Evolutionary conservation across 2,888 invertebrate species (phyloP), one percentile per base, ranked within the genome.

Genomic region (Tethea ocularis): DNA sequence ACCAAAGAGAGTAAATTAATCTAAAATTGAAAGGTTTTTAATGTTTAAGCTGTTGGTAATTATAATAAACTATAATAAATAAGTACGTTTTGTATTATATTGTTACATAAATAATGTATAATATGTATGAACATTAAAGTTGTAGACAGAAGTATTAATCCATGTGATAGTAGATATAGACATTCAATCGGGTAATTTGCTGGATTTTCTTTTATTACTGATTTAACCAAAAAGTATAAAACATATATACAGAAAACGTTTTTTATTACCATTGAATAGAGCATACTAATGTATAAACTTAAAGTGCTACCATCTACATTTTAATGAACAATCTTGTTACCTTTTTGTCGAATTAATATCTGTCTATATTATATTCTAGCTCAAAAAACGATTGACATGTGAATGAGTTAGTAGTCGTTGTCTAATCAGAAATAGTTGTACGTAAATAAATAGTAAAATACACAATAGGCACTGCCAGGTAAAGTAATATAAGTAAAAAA

Each of bases 121-220:
- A n/a, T 78, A 77, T 82, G 76, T 81, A 75, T 73, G 77, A 72
- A 78, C 74, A 80, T 78, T 77, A 76, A 72, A 46, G 3, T 20
- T 73, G 77, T 83, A 84, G 87, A 82, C 87, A 84, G 77, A 88
- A 87, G 88, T 90, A 90, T 90, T 85, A 86, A 88, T 91, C 82
- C 87, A 90, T 92, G 91, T 92, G 92, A 92, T 92, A 92, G 89
- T 91, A 92, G 91, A 75, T 78, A 76, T 82, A 81, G 73, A 77
- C 67, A 65, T 59, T 64, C 57, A 66, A 64, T 63, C 68, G 60
- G 62, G 62, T 69, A 62, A 57, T 58, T 66, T 59, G 57, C 51
- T 65, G 59, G 54, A 38, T 26, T 58, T 57, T 38, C 24, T 41
- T 56, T 55, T 41, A 26, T 57, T 24, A 41, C 11, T 60, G 33